These are phyloP conservation scores for Drosophila prostipennis DNA, from an alignment of 2,888 invertebrate genomes.

Conservation along the genomic window DNA sequence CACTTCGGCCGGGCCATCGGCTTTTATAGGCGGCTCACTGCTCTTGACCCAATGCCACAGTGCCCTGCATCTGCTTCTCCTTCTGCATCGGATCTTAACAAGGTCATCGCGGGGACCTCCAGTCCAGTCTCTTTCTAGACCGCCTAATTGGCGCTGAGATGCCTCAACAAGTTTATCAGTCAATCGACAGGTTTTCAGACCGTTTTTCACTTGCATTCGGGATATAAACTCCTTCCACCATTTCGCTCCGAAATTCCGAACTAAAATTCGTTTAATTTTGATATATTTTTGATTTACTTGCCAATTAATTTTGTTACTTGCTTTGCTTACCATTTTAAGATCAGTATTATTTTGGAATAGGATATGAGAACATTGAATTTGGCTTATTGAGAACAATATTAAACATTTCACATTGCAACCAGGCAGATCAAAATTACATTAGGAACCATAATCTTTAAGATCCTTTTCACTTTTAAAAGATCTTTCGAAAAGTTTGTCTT, in stretches of 20 bases:
- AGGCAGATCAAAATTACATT: too few relatives aligned
- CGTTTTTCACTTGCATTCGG: conserved; percentile 3
- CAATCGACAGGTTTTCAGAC: conserved; percentile 67
- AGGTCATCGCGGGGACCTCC: conserved; percentile 66
- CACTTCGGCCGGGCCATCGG: conserved; percentile 3
- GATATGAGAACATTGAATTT: too few relatives aligned
- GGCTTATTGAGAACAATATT: too few relatives aligned
- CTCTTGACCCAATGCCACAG: conserved; percentile 72
- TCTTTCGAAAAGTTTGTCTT: too few relatives aligned
- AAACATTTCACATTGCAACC: too few relatives aligned
- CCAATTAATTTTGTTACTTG: neutral
- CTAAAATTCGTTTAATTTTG: neutral
- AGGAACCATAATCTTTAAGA: too few relatives aligned
- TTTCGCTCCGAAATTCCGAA: conserved; percentile 2
- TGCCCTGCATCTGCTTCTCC: conserved; percentile 29
- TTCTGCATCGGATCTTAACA: conserved; percentile 40
- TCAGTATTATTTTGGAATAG: neutral
- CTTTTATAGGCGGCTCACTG: conserved; percentile 60
- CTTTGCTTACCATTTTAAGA: too few relatives aligned
- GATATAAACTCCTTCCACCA: conserved; percentile 3
- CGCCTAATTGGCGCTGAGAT: conserved; percentile 61
- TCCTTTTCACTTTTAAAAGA: too few relatives aligned
- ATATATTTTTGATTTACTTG: neutral
- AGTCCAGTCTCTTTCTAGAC: conserved; percentile 47
- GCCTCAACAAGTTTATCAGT: conserved; percentile 65